Percentiles rank a stretch among this genome's conserved stretches.
These are phyloP conservation scores for Drosophila aff. DNA, from an alignment of 1,140 invertebrate species.

Conservation along the genomic window DNA sequence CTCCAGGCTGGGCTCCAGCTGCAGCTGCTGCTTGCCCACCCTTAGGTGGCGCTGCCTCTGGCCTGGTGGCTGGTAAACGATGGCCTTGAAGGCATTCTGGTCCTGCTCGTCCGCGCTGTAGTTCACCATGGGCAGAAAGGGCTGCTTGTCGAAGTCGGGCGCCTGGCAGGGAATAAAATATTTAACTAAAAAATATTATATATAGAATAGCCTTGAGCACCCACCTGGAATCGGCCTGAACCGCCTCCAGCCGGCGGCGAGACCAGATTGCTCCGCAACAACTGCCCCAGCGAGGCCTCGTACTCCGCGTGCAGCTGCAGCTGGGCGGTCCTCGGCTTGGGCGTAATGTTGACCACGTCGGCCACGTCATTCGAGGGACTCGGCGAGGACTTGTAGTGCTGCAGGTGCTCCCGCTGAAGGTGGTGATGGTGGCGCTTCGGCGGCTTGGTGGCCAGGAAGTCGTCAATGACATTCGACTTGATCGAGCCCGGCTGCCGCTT, in stretches of 20 bases:
- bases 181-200: no score
- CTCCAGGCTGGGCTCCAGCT: slow-evolving; percentile 11
- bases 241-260: slow-evolving; percentile 32
- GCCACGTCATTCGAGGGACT: slow-evolving; percentile 57
- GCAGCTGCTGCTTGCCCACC: slow-evolving; percentile 60
- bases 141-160: slow-evolving; percentile 87
- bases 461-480: slow-evolving; percentile 70
- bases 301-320: slow-evolving; percentile 64
- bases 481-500: slow-evolving; percentile 65
- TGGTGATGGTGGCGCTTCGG: slow-evolving; percentile 57
- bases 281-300: slow-evolving; percentile 60
- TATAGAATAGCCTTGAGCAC: neutral
- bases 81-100: slow-evolving; percentile 86
- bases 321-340: slow-evolving; percentile 79
- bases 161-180: slow-evolving; percentile 65
- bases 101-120: slow-evolving; percentile 88
- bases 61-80: slow-evolving; percentile 70
- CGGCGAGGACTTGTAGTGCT: slow-evolving; percentile 58
- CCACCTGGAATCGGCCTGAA: slow-evolving; percentile 34
- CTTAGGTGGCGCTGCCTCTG: slow-evolving; percentile 52
- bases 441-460: slow-evolving; percentile 70
- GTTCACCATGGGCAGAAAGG: slow-evolving; percentile 87
- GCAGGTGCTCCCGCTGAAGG: slow-evolving; percentile 26
- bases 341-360: slow-evolving; percentile 79
- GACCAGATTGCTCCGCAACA: slow-evolving; percentile 58